Conservation (phyloP, 1,140 invertebrate species). For the Panulirus ornatus region DNA sequence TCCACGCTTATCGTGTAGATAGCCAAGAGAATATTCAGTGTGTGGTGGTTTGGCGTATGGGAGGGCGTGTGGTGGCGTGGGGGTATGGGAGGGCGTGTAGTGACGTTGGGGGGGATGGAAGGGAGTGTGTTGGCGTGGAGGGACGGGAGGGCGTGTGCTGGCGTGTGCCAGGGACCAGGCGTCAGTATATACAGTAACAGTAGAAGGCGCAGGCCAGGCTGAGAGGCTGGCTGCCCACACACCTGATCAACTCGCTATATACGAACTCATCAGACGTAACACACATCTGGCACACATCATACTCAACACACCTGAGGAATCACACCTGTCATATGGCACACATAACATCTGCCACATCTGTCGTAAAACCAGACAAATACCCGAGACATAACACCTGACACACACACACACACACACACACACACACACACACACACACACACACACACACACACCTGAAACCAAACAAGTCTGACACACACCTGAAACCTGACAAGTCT, state of each 20-base stretch:
- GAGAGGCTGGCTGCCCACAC: neutral
- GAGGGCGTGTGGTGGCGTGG: neutral
- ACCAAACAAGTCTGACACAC: neutral
- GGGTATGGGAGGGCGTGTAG: neutral
- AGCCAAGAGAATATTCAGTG: too few relatives aligned
- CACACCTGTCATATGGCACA: neutral
- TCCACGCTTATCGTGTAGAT: too few relatives aligned
- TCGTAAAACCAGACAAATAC: neutral
- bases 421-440: slow-evolving; percentile 8
- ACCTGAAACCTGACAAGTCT: neutral
- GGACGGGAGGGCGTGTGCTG: neutral
- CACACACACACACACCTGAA: neutral
- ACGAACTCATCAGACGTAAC: neutral
- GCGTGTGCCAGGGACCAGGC: too few relatives aligned
- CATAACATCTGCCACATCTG: neutral
- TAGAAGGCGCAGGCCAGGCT: neutral
- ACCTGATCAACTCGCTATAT: neutral
- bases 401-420: neutral
- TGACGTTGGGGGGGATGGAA: neutral
- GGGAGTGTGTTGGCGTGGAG: neutral
- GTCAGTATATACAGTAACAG: too few relatives aligned
- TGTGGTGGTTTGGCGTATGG: neutral
- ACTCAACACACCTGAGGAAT: neutral
- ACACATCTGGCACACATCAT: neutral
- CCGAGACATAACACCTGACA: neutral